Evolutionary conservation across 2,888 invertebrate species (phyloP).

Genomic region (Meiosimyza platycephala): DNA sequence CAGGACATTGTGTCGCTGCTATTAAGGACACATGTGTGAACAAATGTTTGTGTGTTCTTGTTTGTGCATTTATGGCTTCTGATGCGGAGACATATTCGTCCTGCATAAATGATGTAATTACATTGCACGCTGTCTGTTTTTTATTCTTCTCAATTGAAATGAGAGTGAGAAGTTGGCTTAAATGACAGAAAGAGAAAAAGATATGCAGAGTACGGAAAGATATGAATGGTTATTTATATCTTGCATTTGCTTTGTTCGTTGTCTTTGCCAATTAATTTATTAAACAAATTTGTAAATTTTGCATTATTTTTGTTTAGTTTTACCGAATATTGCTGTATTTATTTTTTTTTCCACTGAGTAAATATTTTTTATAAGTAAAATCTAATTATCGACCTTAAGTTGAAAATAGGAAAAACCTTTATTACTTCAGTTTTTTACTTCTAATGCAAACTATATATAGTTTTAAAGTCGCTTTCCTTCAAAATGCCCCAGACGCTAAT

Average conservation of each 20-base stretch:
- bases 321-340: too few species aligned
- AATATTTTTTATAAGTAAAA: too few species aligned
- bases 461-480: too few species aligned
- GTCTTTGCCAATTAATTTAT: constrained; percentile 25
- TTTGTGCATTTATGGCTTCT: background rate
- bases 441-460: too few species aligned
- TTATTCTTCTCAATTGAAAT: background rate
- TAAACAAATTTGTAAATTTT: background rate
- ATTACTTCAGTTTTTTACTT: too few species aligned
- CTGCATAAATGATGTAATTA: constrained; percentile 65
- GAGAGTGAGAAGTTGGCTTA: background rate
- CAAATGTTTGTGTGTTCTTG: background rate
- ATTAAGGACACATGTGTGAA: constrained; percentile 23
- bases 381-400: too few species aligned
- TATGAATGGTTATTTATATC: background rate
- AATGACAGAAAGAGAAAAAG: background rate
- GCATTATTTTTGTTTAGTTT: too few species aligned
- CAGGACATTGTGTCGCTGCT: constrained; percentile 30
- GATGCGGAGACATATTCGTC: constrained; percentile 45
- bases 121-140: constrained; percentile 55
- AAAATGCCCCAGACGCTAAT: too few species aligned
- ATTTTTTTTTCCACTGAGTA: too few species aligned
- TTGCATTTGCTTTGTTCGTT: background rate
- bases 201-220: background rate
- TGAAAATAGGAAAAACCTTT: too few species aligned